Evolutionary conservation across 1,140 invertebrate species (phyloP).

Genomic region (Zaprionus tsacasi): DNA sequence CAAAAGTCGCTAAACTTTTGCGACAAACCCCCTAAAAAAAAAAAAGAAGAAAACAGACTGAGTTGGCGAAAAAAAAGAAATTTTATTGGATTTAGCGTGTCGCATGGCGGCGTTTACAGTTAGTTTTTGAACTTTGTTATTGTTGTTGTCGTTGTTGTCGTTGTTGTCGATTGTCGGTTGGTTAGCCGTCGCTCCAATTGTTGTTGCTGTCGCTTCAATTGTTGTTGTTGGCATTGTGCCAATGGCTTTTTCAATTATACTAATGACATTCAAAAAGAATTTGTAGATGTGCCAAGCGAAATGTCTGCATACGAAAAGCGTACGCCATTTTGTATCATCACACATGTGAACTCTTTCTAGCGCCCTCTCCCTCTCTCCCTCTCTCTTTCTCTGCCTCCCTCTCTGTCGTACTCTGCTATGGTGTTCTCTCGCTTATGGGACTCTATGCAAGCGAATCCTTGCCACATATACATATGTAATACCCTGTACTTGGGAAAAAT

Average conservation of each 20-base stretch:
- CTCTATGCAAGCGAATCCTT: slow-evolving; percentile 25
- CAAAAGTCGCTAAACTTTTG: slow-evolving; percentile 69
- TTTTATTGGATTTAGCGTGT: slow-evolving; percentile 81
- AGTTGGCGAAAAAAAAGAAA: slow-evolving; percentile 49
- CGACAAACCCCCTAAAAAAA: slow-evolving; percentile 38
- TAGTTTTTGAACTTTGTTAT: slow-evolving; percentile 47
- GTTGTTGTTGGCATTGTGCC: slow-evolving; percentile 65
- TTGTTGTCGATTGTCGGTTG: slow-evolving; percentile 53
- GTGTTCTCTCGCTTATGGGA: neutral
- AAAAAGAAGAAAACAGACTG: slow-evolving; percentile 35
- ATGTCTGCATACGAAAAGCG: slow-evolving; percentile 54
- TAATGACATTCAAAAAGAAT: slow-evolving; percentile 82
- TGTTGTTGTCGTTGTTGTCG: slow-evolving; percentile 50
- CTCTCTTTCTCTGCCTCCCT: neutral
- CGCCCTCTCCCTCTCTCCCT: neutral
- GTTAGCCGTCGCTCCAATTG: slow-evolving; percentile 37
- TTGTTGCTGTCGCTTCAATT: slow-evolving; percentile 33
- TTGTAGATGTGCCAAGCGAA: slow-evolving; percentile 72
- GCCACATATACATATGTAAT: neutral
- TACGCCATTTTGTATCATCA: slow-evolving; percentile 71
- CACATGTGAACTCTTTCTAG: slow-evolving; percentile 65
- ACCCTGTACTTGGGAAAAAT: slow-evolving; percentile 6
- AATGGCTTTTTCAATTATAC: slow-evolving; percentile 81
- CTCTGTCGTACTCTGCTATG: neutral
- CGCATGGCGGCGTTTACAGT: slow-evolving; percentile 57